phyloP scores from a whole-genome alignment of 2,888 invertebrate species.

The Theodoxus fluviatilis region DNA sequence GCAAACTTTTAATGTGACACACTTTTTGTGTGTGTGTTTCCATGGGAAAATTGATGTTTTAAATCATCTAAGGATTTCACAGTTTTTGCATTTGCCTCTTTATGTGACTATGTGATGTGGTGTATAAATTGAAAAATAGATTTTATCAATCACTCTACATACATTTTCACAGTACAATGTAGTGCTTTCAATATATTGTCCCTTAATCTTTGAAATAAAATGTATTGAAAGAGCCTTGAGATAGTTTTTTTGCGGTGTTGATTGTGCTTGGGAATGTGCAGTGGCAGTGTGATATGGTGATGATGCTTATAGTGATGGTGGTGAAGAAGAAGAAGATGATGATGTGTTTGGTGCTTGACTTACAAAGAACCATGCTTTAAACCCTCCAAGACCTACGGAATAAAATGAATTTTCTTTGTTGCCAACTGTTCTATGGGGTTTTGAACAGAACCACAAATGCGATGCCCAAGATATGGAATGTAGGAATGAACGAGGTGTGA shows the following conservation, averaged over 20 bases:
- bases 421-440: background rate
- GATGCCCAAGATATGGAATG: too few relatives aligned
- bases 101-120: conserved; percentile 30
- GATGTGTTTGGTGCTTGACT: too few relatives aligned
- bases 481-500: too few relatives aligned
- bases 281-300: too few relatives aligned
- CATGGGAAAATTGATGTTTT: conserved; percentile 20
- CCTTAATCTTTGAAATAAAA: conserved; percentile 43
- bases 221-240: background rate
- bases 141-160: conserved; percentile 27
- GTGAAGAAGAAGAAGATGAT: too few relatives aligned
- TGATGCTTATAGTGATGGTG: too few relatives aligned
- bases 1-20: background rate
- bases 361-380: too few relatives aligned
- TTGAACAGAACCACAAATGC: background rate
- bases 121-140: conserved; percentile 26
- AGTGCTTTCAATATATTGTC: conserved; percentile 45
- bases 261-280: too few relatives aligned
- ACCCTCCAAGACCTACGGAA: too few relatives aligned
- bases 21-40: conserved; percentile 17
- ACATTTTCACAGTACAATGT: conserved; percentile 32
- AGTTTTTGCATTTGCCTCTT: conserved; percentile 27
- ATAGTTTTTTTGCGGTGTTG: too few relatives aligned
- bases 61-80: conserved; percentile 25
- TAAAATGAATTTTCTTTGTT: conserved; percentile 4